These are phyloP conservation scores for Cryptotermes secundus DNA, from an alignment of 1,140 invertebrate genomes.

Conservation along the genomic window DNA sequence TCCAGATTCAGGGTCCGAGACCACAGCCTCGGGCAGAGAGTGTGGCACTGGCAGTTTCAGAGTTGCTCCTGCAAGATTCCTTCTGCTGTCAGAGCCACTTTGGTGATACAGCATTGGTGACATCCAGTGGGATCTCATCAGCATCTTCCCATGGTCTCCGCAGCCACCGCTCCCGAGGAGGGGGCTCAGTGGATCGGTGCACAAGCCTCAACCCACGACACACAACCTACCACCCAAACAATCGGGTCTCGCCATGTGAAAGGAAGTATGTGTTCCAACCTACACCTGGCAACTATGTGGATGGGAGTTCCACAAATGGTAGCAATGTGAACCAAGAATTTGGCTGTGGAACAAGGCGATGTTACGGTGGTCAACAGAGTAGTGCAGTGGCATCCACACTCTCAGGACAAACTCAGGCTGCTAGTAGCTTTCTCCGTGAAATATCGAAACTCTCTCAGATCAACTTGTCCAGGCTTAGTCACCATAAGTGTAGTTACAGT, in stretches of 20 bases:
- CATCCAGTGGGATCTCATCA: conserved; percentile 43
- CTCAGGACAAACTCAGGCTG: not conserved
- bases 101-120: conserved; percentile 45
- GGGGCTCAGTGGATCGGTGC: conserved; percentile 45
- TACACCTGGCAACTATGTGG: conserved; percentile 39
- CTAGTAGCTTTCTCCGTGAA: conserved; percentile 62
- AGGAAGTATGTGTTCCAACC: conserved; percentile 49
- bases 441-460: conserved; percentile 73
- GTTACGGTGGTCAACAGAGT: conserved; percentile 33
- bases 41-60: conserved; percentile 59
- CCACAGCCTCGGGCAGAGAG: conserved; percentile 71
- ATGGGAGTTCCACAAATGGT: conserved; percentile 34
- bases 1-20: conserved; percentile 64
- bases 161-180: conserved; percentile 40
- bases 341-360: conserved; percentile 30
- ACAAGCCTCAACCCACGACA: conserved; percentile 44
- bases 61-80: conserved; percentile 47
- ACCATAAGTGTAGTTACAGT: conserved; percentile 69
- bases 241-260: conserved; percentile 46
- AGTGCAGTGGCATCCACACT: not conserved
- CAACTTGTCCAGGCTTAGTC: conserved; percentile 65
- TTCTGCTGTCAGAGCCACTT: not conserved
- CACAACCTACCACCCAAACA: conserved; percentile 44
- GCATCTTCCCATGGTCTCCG: conserved; percentile 41
- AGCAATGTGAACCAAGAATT: conserved; percentile 36